phyloP scores from a whole-genome alignment of 2,888 invertebrate genomes.

The Sepioteuthis lessoniana region DNA sequence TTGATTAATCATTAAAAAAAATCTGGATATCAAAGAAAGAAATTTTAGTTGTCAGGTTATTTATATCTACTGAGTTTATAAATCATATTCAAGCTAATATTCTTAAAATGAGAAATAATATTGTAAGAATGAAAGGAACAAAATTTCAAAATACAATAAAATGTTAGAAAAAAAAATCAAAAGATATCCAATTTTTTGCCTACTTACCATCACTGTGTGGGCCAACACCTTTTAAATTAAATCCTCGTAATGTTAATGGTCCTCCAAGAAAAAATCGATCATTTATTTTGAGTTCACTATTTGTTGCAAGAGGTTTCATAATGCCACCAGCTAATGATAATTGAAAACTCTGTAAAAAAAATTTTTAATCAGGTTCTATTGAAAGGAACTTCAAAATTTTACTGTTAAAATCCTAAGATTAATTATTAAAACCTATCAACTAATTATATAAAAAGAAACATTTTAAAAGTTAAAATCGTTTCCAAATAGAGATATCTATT shows the following conservation, averaged over 20 bases:
- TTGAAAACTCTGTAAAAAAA: constrained; percentile 81
- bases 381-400: not conserved
- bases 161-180: too few relatives aligned
- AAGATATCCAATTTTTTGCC: not conserved
- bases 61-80: too few relatives aligned
- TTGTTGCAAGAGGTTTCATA: constrained; percentile 78
- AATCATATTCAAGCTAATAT: too few relatives aligned
- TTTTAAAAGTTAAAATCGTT: too few relatives aligned
- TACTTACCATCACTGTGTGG: constrained; percentile 84
- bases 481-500: too few relatives aligned
- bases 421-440: not conserved
- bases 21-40: too few relatives aligned
- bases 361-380: not conserved
- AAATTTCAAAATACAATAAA: not conserved
- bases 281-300: constrained; percentile 65
- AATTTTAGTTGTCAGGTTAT: too few relatives aligned
- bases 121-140: not conserved
- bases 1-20: too few relatives aligned
- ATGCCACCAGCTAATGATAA: constrained; percentile 82
- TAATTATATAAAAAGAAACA: not conserved
- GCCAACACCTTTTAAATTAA: constrained; percentile 89
- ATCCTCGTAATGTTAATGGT: constrained; percentile 90
- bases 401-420: not conserved
- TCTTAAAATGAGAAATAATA: too few relatives aligned
- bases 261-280: constrained; percentile 92